Evolutionary conservation across 1,140 invertebrate genomes (phyloP).

Genomic region (Drosophila watanabei): DNA sequence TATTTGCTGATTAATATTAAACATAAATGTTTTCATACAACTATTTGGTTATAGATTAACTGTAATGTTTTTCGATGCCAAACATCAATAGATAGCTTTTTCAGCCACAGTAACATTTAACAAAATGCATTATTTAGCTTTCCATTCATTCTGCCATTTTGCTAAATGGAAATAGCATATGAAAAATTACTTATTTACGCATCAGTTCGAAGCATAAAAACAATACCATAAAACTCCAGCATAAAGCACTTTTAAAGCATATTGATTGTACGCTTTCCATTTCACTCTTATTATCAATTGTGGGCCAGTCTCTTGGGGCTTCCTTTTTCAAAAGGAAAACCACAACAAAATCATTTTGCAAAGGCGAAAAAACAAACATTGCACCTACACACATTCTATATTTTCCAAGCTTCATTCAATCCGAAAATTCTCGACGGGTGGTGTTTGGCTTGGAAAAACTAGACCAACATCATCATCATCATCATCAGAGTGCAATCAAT

Average conservation of each 20-base stretch:
- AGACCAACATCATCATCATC: constrained; percentile 17
- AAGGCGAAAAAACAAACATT: constrained; percentile 9
- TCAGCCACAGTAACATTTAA: background rate
- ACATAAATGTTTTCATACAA: background rate
- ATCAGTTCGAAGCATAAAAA: background rate
- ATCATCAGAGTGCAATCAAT: constrained; percentile 61
- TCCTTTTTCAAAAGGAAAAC: constrained; percentile 16
- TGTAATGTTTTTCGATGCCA: background rate
- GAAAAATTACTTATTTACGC: constrained; percentile 16
- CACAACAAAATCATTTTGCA: constrained; percentile 23
- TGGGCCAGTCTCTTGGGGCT: constrained; percentile 8
- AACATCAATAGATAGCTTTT: background rate
- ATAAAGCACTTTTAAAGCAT: constrained; percentile 17
- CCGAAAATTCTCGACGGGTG: constrained; percentile 21
- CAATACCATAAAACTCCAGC: background rate
- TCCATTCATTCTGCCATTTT: constrained; percentile 6
- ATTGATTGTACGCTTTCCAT: constrained; percentile 24
- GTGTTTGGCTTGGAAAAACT: constrained; percentile 16
- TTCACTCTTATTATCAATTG: constrained; percentile 20
- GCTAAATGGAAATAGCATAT: constrained; percentile 3
- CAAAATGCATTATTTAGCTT: constrained; percentile 14
- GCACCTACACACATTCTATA: constrained; percentile 2
- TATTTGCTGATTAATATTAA: background rate
- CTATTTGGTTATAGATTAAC: background rate
- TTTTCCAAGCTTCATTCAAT: constrained; percentile 24